Percentiles rank a stretch among this genome's conserved stretches.
phyloP scores from a whole-genome alignment of 2,888 invertebrate genomes.

The Octonoba sinensis region DNA sequence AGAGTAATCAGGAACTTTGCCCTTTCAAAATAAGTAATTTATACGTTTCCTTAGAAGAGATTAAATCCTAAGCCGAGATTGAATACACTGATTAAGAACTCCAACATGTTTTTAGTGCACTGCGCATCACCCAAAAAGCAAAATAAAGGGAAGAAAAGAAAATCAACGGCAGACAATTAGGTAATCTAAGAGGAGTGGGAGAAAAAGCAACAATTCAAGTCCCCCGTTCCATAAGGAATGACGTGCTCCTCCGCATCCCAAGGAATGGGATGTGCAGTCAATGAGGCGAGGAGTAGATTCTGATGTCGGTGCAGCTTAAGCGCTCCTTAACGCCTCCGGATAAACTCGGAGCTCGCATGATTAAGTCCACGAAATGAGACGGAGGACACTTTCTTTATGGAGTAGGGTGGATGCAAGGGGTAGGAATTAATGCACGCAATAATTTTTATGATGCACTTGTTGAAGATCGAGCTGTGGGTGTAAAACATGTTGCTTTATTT shows the following conservation, averaged over 20 bases:
- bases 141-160: too few relatives aligned
- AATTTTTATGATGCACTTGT: background rate
- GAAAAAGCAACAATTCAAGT: too few relatives aligned
- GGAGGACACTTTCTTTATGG: constrained; percentile 8
- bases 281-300: constrained; percentile 42
- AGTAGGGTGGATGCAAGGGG: background rate
- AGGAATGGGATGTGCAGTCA: constrained; percentile 18
- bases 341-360: constrained; percentile 38
- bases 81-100: too few relatives aligned
- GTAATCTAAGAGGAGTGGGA: too few relatives aligned
- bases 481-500: background rate
- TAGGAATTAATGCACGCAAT: constrained; percentile 33
- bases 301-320: constrained; percentile 51
- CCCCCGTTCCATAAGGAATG: constrained; percentile 30
- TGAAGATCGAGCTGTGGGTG: background rate
- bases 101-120: too few relatives aligned
- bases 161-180: too few relatives aligned
- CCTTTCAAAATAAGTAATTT: too few relatives aligned
- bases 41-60: too few relatives aligned
- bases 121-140: too few relatives aligned
- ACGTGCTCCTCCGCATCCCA: constrained; percentile 23
- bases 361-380: constrained; percentile 47
- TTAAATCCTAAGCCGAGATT: too few relatives aligned
- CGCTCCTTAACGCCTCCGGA: constrained; percentile 38
- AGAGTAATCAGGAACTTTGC: too few relatives aligned